Evolutionary conservation across 2,797 vertebrate genomes (phyloP).

Genomic region (Cephalopachus bancanus): DNA sequence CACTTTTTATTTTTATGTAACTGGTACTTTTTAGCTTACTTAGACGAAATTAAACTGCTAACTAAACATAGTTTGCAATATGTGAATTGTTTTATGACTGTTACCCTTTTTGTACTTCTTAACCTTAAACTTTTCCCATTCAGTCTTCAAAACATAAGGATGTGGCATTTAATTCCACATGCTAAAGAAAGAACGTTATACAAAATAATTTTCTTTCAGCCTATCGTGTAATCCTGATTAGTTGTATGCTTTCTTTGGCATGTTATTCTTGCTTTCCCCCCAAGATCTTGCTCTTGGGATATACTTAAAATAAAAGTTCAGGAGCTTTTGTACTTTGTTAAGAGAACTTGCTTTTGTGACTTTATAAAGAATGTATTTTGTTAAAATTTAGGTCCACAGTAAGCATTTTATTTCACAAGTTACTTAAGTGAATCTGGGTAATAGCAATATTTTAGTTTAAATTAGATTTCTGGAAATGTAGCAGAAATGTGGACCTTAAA

Average conservation of each 20-base stretch:
- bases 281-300: neutral
- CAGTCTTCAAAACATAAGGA: neutral
- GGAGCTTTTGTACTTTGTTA: neutral
- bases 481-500: neutral
- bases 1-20: constrained; percentile 7
- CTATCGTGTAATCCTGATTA: neutral
- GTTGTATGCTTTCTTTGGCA: neutral
- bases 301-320: neutral
- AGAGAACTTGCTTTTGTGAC: neutral
- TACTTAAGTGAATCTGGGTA: neutral
- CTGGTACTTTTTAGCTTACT: neutral
- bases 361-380: neutral
- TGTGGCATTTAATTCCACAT: neutral
- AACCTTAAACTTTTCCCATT: neutral
- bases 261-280: neutral
- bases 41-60: neutral
- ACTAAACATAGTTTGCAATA: neutral
- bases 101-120: constrained; percentile 14
- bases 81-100: constrained; percentile 26
- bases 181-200: neutral
- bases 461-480: neutral
- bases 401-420: neutral
- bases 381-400: neutral
- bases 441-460: neutral
- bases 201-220: neutral